A percentile compares a stretch with the other conserved stretches of the same genome.
Evolutionary conservation across 2,888 invertebrate genomes (phyloP).

Genomic region (Drosophila subquinaria): DNA sequence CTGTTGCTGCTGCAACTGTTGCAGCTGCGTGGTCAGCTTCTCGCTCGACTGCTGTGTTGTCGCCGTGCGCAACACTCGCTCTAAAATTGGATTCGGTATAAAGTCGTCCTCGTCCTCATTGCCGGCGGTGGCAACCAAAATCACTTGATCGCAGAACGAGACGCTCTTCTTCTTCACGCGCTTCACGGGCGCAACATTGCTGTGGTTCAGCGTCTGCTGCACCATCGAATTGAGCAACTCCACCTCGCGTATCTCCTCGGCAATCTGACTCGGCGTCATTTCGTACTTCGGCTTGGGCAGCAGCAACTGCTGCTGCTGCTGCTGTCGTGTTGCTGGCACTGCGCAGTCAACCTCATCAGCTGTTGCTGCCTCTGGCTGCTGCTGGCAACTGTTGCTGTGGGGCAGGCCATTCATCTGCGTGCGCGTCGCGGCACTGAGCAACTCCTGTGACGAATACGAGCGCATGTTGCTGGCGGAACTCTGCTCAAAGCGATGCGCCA

Average conservation of each 20-base stretch:
- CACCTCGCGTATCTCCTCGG: constrained; percentile 87
- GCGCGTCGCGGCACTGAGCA: constrained; percentile 78
- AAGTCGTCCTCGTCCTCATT: constrained; percentile 96
- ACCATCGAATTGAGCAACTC: constrained; percentile 87
- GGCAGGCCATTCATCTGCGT: constrained; percentile 87
- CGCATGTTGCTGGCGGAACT: constrained; percentile 72
- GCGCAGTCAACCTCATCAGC: constrained; percentile 83
- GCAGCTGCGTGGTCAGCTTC: constrained; percentile 87
- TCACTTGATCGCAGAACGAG: constrained; percentile 97
- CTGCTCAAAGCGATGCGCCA: constrained; percentile 93
- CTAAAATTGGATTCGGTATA: constrained; percentile 95
- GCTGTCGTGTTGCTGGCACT: constrained; percentile 51
- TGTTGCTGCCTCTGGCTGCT: constrained; percentile 11
- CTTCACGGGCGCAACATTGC: constrained; percentile 84
- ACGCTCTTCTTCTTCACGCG: constrained; percentile 96
- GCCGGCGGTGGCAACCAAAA: constrained; percentile 95
- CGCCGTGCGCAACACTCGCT: constrained; percentile 93
- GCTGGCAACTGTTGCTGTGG: constrained; percentile 45
- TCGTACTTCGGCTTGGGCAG: constrained; percentile 84
- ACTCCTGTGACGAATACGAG: constrained; percentile 84
- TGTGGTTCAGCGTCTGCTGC: constrained; percentile 86
- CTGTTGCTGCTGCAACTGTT: constrained; percentile 87
- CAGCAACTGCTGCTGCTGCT: constrained; percentile 68
- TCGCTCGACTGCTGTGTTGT: constrained; percentile 87
- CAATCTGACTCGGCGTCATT: constrained; percentile 86